Evolutionary conservation across 2,113 vertebrate genomes (phyloP).

Genomic region (Donacobius atricapilla): DNA sequence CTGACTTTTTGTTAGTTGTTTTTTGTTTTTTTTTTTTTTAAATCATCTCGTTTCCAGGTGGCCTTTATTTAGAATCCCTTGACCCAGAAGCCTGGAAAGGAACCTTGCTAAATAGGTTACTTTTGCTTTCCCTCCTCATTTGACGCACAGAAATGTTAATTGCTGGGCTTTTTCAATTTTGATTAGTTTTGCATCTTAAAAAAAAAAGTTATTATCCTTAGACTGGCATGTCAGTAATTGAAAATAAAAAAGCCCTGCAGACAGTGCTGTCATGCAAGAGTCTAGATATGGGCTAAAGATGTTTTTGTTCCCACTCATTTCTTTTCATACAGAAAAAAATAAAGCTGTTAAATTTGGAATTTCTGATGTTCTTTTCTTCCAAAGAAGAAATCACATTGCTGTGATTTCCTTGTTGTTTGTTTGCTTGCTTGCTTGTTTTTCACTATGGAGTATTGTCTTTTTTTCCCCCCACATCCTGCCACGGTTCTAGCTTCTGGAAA

Average conservation of each 20-base stretch:
- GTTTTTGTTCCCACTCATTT: background rate
- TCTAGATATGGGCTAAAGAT: background rate
- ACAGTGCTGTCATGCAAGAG: background rate
- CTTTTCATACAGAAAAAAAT: background rate
- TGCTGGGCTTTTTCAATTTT: background rate
- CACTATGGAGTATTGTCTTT: background rate
- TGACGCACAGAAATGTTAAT: background rate
- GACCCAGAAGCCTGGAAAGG: background rate
- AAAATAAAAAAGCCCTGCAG: background rate
- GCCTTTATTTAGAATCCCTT: background rate
- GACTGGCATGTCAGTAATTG: background rate
- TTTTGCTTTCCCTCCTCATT: background rate
- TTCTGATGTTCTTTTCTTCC: background rate
- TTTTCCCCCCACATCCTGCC: constrained; percentile 17
- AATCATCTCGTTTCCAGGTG: background rate
- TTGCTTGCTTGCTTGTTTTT: background rate
- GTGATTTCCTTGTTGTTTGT: background rate
- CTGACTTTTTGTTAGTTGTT: background rate
- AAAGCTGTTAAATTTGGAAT: background rate
- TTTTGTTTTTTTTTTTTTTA: background rate
- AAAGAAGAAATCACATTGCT: background rate
- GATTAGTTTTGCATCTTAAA: background rate
- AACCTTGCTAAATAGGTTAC: background rate
- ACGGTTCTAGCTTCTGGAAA: background rate
- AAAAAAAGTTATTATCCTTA: background rate